These are phyloP conservation scores for Melanotaenia duboulayi DNA, from an alignment of 2,113 vertebrate species.

Conservation along the genomic window DNA sequence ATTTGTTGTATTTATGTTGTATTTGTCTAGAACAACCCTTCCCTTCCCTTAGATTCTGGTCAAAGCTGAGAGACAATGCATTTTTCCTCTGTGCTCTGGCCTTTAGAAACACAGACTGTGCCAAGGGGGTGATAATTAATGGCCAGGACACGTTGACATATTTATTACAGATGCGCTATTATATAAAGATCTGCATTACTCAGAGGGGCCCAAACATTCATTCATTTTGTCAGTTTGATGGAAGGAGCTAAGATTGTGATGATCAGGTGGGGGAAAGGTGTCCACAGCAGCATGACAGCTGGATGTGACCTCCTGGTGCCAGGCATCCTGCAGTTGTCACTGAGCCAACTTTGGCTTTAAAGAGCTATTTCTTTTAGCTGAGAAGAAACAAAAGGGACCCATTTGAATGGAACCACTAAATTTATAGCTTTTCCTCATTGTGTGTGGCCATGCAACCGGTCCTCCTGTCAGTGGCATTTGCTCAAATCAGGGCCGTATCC, in stretches of 20 bases:
- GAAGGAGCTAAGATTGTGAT: neutral
- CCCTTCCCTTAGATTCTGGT: constrained; percentile 6
- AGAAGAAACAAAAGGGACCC: neutral
- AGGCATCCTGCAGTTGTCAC: constrained; percentile 1
- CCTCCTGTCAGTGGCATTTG: neutral
- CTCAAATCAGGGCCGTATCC: constrained; percentile 2
- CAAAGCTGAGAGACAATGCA: constrained; percentile 16
- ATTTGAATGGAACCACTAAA: neutral
- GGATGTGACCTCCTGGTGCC: neutral
- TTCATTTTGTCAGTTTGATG: neutral
- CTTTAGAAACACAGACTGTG: constrained; percentile 24
- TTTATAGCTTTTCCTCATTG: constrained; percentile 16
- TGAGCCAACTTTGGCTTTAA: neutral
- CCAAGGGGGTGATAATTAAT: constrained; percentile 13
- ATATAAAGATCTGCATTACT: neutral
- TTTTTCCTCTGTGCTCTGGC: constrained; percentile 34
- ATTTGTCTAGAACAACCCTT: constrained; percentile 1
- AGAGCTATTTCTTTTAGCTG: too few relatives aligned
- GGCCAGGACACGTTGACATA: constrained; percentile 37
- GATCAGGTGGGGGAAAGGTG: neutral
- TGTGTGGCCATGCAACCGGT: constrained; percentile 29
- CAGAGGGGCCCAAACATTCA: neutral
- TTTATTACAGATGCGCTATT: constrained; percentile 21
- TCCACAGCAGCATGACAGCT: neutral
- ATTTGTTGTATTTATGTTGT: neutral